Percentiles rank a stretch among this genome's conserved stretches.
These are phyloP conservation scores for Cecidostiba fungosa DNA, from an alignment of 2,888 invertebrate species.

Conservation along the genomic window DNA sequence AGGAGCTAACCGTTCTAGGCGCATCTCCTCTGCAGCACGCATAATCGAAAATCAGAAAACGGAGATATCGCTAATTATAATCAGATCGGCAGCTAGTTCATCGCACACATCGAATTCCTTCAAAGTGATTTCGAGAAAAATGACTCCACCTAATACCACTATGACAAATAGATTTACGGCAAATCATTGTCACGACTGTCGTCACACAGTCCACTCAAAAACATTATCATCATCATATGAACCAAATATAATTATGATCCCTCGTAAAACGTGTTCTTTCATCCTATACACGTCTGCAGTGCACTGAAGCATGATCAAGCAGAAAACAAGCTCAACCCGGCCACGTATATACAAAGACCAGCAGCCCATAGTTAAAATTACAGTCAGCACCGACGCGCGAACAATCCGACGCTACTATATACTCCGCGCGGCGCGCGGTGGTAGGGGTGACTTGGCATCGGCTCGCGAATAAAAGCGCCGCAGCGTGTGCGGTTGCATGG, in stretches of 20 bases:
- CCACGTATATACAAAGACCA: not conserved
- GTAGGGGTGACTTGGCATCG: slow-evolving; percentile 12
- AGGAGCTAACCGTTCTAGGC: too few species aligned
- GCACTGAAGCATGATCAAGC: not conserved
- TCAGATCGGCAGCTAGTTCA: too few species aligned
- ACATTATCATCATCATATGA: too few species aligned
- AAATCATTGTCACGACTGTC: too few species aligned
- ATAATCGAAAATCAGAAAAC: too few species aligned
- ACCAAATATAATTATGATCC: not conserved
- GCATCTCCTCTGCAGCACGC: too few species aligned
- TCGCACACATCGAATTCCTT: too few species aligned
- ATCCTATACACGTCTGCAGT: not conserved
- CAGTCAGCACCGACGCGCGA: not conserved
- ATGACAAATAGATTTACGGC: too few species aligned
- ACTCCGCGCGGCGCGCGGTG: not conserved
- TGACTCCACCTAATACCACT: too few species aligned
- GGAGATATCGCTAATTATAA: too few species aligned
- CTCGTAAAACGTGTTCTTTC: not conserved
- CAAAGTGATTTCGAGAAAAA: too few species aligned
- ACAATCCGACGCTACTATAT: not conserved
- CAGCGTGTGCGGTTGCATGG: not conserved
- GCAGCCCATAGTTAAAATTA: not conserved
- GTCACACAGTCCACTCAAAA: too few species aligned
- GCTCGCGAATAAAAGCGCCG: slow-evolving; percentile 26
- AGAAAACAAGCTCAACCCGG: not conserved